These are phyloP conservation scores for Albula glossodonta DNA, from an alignment of 2,113 vertebrate genomes.

Conservation along the genomic window DNA sequence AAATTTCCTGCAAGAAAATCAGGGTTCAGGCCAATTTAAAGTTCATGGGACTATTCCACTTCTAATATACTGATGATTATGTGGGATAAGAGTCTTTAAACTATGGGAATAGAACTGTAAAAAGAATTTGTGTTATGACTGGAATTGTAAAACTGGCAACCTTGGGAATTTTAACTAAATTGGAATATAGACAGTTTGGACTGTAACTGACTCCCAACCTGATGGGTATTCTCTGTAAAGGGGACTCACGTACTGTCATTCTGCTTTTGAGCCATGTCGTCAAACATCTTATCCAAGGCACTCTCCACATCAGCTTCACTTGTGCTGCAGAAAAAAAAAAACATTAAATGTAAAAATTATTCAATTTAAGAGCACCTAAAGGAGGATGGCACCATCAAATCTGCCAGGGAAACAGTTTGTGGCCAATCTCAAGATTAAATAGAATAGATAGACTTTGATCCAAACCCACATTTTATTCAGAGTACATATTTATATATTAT, in stretches of 20 bases:
- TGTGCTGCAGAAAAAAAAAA: slow-evolving; percentile 86
- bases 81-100: too few relatives aligned
- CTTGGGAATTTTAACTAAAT: not conserved
- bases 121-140: not conserved
- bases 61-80: too few relatives aligned
- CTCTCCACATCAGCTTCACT: slow-evolving; percentile 88
- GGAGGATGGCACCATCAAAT: slow-evolving; percentile 74
- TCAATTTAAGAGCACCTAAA: slow-evolving; percentile 65
- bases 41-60: too few relatives aligned
- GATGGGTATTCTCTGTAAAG: slow-evolving; percentile 71
- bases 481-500: too few relatives aligned
- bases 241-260: slow-evolving; percentile 96
- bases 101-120: not conserved
- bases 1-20: not conserved
- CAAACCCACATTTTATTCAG: too few relatives aligned
- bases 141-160: not conserved
- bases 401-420: slow-evolving; percentile 61
- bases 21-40: too few relatives aligned
- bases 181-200: not conserved
- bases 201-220: not conserved
- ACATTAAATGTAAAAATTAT: slow-evolving; percentile 70
- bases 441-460: too few relatives aligned
- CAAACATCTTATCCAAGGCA: slow-evolving; percentile 93
- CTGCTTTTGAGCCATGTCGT: slow-evolving; percentile 97
- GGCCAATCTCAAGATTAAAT: too few relatives aligned